Base-by-base conservation (phyloP, 2,113 vertebrate genomes). In the Strix uralensis region DNA sequence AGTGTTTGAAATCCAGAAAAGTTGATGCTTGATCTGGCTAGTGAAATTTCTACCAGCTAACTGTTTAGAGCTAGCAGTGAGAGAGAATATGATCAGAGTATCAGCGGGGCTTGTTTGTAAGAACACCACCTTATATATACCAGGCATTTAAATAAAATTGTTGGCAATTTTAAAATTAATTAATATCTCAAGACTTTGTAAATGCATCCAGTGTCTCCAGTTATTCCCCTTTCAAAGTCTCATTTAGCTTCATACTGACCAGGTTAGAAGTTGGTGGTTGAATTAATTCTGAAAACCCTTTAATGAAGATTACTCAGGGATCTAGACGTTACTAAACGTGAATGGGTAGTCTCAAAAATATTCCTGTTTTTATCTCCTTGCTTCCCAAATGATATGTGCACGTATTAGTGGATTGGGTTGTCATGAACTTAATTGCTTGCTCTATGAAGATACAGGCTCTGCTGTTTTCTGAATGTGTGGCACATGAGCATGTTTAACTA, bases 401-500 rank as follows among this genome's bases (percentile, higher is more conserved):
- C 61, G 36, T 82, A 58, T 82, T 77, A 97, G 77, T 58, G 78
- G 77, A 51, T 6, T 5, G 63, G 70, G 34, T 80, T 83, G 46
- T 59, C 88, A 77, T 19, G 29, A 90, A 58, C 42, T 85, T 91
- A 72, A n/a, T 32, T 91, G 63, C 52, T 70, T 91, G 70, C 32
- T 75, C 55, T 66, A 9, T 67, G 23, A 65, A 80, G 54, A 66
- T 38, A 29, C 12, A 51, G 40, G 69, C 69, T 79, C n/a, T 93
- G 63, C 44, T 92, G 23, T 69, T 86, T 94, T 90, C 46, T 88
- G 70, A 80, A 42, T 63, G 20, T 54, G 57, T 75, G 77, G 34
- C 59, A 66, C 66, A 11, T 55, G 25, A 84, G 30, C 51, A 87
- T 32, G n/a, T 96, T 94, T 97, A 96, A 96, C 88, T 86, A 77